A percentile compares a stretch with the other conserved stretches of the same genome.
Evolutionary conservation across 2,113 vertebrate genomes (phyloP).

Genomic region (Physeter macrocephalus): DNA sequence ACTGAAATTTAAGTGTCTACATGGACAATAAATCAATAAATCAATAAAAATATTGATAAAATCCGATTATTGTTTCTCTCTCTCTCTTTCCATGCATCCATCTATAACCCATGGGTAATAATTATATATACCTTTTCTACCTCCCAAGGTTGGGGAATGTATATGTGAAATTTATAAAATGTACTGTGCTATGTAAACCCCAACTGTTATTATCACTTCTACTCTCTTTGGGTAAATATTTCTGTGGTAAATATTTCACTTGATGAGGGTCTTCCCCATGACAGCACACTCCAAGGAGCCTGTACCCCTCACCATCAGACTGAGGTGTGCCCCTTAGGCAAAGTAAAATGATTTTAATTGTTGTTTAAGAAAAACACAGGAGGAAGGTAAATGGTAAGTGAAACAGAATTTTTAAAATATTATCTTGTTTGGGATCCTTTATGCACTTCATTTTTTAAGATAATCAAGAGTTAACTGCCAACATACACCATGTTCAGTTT

Average conservation of each 20-base stretch:
- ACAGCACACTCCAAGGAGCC: neutral
- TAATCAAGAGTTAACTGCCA: slow-evolving; percentile 12
- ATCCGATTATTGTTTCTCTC: neutral
- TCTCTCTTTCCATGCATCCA: neutral
- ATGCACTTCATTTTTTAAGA: neutral
- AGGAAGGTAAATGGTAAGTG: neutral
- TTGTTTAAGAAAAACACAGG: neutral
- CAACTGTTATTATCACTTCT: neutral
- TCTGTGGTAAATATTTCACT: slow-evolving; percentile 6
- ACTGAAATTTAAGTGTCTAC: slow-evolving; percentile 26
- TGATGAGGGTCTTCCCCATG: neutral
- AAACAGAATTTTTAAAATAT: neutral
- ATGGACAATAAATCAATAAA: no score
- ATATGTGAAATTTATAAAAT: slow-evolving; percentile 8
- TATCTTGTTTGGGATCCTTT: neutral
- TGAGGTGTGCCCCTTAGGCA: neutral
- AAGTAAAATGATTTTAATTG: slow-evolving; percentile 13
- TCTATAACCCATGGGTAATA: neutral
- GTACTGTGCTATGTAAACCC: neutral
- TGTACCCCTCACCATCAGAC: neutral
- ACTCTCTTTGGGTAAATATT: slow-evolving; percentile 11
- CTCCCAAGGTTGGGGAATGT: neutral
- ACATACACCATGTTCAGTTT: neutral
- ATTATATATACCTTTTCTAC: neutral
- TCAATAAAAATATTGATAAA: slow-evolving; percentile 18